Evolutionary conservation across 2,888 invertebrate species (phyloP).

Genomic region (Acanthosoma haemorrhoidale): DNA sequence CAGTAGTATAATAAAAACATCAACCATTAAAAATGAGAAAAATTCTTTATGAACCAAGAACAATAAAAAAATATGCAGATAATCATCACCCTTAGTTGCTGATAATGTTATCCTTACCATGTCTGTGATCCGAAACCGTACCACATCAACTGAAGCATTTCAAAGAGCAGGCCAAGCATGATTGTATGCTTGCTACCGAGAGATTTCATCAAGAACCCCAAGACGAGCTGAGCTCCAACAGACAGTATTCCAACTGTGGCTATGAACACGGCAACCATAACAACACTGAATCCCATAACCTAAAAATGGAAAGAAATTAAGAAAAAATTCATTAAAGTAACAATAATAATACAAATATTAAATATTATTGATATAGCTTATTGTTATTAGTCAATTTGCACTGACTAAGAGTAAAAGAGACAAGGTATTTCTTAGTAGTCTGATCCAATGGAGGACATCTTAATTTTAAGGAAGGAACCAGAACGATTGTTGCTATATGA

Average conservation of each 20-base stretch:
- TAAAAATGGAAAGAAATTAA: conserved; percentile 44
- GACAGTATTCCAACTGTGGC: conserved; percentile 94
- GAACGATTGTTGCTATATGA: no score
- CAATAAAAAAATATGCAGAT: no score
- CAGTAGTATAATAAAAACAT: neutral
- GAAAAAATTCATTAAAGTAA: no score
- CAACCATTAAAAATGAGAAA: neutral
- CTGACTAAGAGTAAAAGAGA: no score
- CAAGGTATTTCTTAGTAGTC: no score
- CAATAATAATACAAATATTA: no score
- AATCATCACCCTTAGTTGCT: no score
- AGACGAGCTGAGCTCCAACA: conserved; percentile 86
- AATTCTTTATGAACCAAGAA: neutral
- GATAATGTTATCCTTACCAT: conserved; percentile 57
- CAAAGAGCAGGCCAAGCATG: conserved; percentile 91
- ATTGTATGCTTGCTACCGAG: conserved; percentile 95
- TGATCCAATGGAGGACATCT: no score
- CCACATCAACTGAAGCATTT: conserved; percentile 95
- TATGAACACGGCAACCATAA: conserved; percentile 95
- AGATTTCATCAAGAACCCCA: conserved; percentile 76
- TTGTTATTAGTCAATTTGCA: no score
- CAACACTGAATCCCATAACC: conserved; percentile 90
- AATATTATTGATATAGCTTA: no score
- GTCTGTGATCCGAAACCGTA: conserved; percentile 93
- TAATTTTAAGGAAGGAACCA: no score